Evolutionary conservation across 1,140 invertebrate genomes (phyloP).

Genomic region (Drosophila prosaltans): DNA sequence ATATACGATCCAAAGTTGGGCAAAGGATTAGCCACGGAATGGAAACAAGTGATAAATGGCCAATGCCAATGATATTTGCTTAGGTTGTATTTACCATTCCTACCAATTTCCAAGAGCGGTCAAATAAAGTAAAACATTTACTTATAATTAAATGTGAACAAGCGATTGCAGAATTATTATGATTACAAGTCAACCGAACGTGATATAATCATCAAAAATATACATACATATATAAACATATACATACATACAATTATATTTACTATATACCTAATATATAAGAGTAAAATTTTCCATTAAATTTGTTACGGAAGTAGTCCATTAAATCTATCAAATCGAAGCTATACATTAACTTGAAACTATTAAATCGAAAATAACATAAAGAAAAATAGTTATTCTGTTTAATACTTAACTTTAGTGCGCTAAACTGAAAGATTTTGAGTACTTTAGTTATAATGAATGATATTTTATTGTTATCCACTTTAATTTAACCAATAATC

Average conservation of each 20-base stretch:
- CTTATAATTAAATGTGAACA: constrained; percentile 74
- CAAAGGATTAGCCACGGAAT: constrained; percentile 69
- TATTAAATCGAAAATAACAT: no score
- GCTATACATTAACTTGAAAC: no score
- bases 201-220: constrained; percentile 24
- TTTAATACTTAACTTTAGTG: no score
- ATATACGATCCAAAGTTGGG: constrained; percentile 70
- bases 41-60: constrained; percentile 66
- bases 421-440: no score
- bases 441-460: no score
- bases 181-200: constrained; percentile 24
- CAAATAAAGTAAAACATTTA: constrained; percentile 78
- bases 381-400: no score
- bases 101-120: constrained; percentile 44
- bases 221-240: no score
- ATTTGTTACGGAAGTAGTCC: background rate
- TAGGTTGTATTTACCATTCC: constrained; percentile 56
- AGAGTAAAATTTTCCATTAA: background rate
- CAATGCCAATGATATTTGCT: constrained; percentile 60
- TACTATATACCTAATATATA: background rate
- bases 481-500: no score
- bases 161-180: background rate
- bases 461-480: no score
- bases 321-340: no score
- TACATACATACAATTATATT: no score